phyloP scores from a whole-genome alignment of 2,797 vertebrate species.

The Girardinus metallicus region DNA sequence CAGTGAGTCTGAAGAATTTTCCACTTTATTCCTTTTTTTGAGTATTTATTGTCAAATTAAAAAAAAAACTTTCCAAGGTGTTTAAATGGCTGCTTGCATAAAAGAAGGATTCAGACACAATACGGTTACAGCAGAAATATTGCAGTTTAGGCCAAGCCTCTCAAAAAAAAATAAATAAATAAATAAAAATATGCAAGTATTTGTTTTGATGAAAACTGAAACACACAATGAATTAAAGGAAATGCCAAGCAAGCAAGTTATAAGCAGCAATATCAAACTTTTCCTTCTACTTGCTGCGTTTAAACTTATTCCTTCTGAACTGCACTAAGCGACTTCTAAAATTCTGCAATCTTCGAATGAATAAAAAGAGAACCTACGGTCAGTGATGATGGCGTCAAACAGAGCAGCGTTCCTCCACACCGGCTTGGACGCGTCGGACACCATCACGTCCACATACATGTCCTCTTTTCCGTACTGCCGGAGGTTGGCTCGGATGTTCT shows the following conservation, averaged over 20 bases:
- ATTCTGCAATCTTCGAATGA: not conserved
- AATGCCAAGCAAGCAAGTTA: not conserved
- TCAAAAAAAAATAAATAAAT: not conserved
- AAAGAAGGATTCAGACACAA: not conserved
- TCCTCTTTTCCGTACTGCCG: slow-evolving; percentile 92
- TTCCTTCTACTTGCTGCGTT: not conserved
- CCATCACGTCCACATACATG: slow-evolving; percentile 90
- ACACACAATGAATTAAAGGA: not conserved
- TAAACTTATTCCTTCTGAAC: not conserved
- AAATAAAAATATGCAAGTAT: not conserved
- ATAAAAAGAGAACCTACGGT: slow-evolving; percentile 84
- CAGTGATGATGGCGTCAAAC: slow-evolving; percentile 94
- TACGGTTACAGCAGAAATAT: not conserved
- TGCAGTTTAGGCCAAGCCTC: not conserved
- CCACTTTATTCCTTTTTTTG: not conserved
- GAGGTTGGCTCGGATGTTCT: slow-evolving; percentile 96
- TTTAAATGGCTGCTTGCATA: not conserved
- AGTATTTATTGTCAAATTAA: not conserved
- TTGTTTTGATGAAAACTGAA: not conserved
- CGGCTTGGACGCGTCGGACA: slow-evolving; percentile 92
- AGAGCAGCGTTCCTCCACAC: slow-evolving; percentile 88
- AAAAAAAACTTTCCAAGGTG: not conserved
- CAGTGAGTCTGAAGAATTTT: not conserved
- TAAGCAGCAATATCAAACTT: not conserved
- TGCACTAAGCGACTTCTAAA: not conserved